Conservation (phyloP, 2,888 invertebrate genomes). For the Apamea anceps region DNA sequence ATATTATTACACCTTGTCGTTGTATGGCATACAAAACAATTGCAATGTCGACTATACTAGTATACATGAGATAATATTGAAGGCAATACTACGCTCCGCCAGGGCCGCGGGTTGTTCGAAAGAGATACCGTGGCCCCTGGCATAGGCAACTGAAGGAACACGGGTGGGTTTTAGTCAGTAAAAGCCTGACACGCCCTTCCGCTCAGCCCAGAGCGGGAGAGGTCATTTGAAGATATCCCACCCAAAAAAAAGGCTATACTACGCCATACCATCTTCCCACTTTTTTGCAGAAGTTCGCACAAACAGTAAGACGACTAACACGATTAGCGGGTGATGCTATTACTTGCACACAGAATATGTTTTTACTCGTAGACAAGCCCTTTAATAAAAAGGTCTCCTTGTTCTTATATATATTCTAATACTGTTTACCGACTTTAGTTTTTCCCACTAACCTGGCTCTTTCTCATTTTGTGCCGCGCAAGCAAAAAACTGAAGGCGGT, state of each 20-base stretch:
- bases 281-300: neutral
- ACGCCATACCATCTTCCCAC: neutral
- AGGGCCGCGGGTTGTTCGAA: no score
- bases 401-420: slow-evolving; percentile 14
- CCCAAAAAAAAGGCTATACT: neutral
- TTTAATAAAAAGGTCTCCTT: slow-evolving; percentile 10
- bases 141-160: no score
- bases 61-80: neutral
- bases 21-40: neutral
- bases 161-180: no score
- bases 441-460: slow-evolving; percentile 31
- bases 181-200: no score
- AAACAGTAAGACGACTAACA: neutral
- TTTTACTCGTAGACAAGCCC: slow-evolving; percentile 5
- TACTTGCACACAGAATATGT: slow-evolving; percentile 1
- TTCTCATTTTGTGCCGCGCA: slow-evolving; percentile 29
- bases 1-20: neutral
- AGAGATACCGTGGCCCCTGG: no score
- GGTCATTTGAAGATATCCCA: no score
- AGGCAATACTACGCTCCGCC: neutral
- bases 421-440: slow-evolving; percentile 38
- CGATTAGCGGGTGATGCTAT: neutral
- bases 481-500: slow-evolving; percentile 46
- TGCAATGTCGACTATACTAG: neutral
- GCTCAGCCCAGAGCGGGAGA: no score